Conservation (phyloP, 2,888 invertebrate species). For the Agrochola litura region DNA sequence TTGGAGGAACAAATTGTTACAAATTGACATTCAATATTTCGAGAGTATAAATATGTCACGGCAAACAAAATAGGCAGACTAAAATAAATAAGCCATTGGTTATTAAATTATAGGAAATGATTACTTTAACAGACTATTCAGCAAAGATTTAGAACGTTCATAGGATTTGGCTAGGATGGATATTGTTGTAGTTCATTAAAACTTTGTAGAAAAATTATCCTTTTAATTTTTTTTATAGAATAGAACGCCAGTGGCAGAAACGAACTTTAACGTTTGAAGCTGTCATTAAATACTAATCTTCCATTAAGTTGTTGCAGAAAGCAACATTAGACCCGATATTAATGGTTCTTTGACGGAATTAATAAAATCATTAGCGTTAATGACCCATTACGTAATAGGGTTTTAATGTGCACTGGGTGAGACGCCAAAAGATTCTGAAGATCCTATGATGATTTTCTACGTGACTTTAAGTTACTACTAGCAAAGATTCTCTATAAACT, state of each 20-base stretch:
- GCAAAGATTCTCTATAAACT: slow-evolving; percentile 5
- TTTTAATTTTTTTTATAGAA: too few species aligned
- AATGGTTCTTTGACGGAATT: too few species aligned
- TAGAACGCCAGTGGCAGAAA: not conserved
- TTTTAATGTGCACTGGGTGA: too few species aligned
- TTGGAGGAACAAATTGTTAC: slow-evolving; percentile 31
- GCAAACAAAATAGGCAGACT: not conserved
- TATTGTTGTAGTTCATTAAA: not conserved
- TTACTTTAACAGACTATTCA: too few species aligned
- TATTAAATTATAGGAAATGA: not conserved
- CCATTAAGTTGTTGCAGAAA: too few species aligned
- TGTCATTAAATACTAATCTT: too few species aligned
- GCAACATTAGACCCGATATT: too few species aligned
- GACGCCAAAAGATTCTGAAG: too few species aligned
- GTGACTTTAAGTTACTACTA: not conserved
- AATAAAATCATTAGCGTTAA: too few species aligned
- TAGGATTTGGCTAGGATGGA: not conserved
- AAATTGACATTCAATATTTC: slow-evolving; percentile 14
- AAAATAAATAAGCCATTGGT: not conserved
- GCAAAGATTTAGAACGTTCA: not conserved
- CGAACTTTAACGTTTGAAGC: too few species aligned
- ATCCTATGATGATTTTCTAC: not conserved
- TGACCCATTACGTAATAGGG: too few species aligned
- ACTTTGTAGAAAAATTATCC: not conserved
- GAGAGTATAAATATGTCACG: slow-evolving; percentile 31